These are phyloP conservation scores for Callyntrura sp. DNA, from an alignment of 2,888 invertebrate species.

Conservation along the genomic window DNA sequence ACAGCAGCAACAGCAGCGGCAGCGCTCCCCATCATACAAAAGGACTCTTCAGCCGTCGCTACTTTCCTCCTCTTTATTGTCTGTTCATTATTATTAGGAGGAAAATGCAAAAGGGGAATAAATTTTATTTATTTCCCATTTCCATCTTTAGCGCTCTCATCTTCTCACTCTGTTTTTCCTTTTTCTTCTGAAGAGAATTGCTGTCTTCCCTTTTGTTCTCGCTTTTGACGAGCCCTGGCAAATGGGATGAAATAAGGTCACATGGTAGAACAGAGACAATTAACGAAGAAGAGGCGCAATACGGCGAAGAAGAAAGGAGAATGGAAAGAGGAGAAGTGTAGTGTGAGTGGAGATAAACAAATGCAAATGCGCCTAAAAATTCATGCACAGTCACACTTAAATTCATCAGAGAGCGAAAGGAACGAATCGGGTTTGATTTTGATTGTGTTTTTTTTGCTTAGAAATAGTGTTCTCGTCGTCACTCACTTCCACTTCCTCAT, in stretches of 20 bases:
- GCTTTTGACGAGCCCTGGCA: neutral
- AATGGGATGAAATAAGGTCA: conserved; percentile 11
- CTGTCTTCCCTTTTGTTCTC: neutral
- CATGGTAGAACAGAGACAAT: conserved; percentile 5
- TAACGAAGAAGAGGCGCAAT: neutral
- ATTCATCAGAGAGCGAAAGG: neutral
- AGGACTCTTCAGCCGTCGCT: no score
- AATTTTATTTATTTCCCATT: no score
- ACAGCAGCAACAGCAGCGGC: no score
- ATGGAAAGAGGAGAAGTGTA: neutral
- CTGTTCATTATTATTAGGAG: no score
- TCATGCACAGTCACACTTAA: neutral
- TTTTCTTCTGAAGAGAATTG: neutral
- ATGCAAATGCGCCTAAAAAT: conserved; percentile 4
- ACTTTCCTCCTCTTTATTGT: no score
- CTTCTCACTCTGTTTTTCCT: neutral
- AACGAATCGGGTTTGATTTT: conserved; percentile 14
- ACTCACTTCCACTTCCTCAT: neutral
- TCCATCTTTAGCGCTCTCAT: neutral
- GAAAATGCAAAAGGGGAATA: no score
- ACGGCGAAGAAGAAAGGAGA: neutral
- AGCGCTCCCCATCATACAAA: no score
- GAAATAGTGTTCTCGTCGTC: neutral
- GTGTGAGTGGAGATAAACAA: conserved; percentile 8
- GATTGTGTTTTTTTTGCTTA: neutral